phyloP scores from a whole-genome alignment of 2,888 invertebrate genomes.

The Gordius sp. region DNA sequence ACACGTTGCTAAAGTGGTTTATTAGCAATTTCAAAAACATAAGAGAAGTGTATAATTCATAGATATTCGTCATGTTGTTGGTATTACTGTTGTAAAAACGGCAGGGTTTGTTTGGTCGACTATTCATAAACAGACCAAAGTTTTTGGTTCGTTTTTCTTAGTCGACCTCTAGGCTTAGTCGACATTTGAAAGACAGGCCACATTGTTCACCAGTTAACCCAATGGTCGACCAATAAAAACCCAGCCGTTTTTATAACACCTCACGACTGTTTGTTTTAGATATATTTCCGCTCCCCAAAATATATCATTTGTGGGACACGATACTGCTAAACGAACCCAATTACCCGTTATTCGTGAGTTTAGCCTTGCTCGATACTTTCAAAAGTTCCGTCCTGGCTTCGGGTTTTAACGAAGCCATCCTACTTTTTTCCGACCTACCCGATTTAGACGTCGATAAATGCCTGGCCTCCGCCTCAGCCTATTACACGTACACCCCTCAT shows the following conservation, averaged over 20 bases:
- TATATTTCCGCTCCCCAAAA: slow-evolving; percentile 86
- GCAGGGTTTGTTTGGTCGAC: no score
- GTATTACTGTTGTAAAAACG: no score
- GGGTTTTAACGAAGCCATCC: slow-evolving; percentile 89
- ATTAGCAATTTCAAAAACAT: no score
- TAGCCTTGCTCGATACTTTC: slow-evolving; percentile 64
- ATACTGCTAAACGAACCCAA: slow-evolving; percentile 67
- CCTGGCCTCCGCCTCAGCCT: neutral
- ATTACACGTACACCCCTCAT: neutral
- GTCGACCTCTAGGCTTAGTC: no score
- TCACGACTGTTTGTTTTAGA: slow-evolving; percentile 38
- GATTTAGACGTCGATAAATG: neutral
- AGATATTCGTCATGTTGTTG: no score
- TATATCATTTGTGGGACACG: slow-evolving; percentile 89
- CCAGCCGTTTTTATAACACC: no score
- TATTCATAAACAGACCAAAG: no score
- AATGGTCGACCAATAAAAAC: no score
- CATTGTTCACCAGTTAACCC: no score
- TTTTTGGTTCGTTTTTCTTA: no score
- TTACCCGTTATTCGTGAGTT: slow-evolving; percentile 72
- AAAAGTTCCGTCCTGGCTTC: slow-evolving; percentile 53
- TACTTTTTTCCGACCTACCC: slow-evolving; percentile 89
- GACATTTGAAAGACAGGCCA: no score
- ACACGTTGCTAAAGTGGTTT: no score
- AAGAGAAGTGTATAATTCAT: neutral